A percentile compares a stretch with the other conserved stretches of the same genome.
phyloP scores from a whole-genome alignment of 2,888 invertebrate species.

The Dicranocentrus wangi region DNA sequence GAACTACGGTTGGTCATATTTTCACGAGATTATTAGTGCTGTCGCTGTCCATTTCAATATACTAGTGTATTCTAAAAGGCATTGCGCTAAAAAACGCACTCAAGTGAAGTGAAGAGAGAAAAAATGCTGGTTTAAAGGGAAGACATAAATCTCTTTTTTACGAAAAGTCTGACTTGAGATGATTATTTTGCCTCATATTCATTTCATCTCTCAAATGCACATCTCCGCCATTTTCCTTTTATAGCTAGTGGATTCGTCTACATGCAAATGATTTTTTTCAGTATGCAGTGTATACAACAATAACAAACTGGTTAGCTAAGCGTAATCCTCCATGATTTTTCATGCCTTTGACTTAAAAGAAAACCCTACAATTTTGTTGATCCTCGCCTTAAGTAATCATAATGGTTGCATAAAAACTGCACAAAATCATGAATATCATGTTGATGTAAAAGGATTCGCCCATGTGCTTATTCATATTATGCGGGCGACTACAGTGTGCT shows the following conservation, averaged over 20 bases:
- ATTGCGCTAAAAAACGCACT: constrained; percentile 15
- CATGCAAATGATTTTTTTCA: constrained; percentile 1
- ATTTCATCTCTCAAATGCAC: constrained; percentile 21
- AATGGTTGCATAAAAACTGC: background rate
- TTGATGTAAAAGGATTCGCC: background rate
- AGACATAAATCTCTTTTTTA: constrained; percentile 22
- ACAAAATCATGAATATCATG: constrained; percentile 1
- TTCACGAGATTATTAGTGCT: background rate
- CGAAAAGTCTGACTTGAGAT: background rate
- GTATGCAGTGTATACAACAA: background rate
- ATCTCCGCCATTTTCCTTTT: background rate
- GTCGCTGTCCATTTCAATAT: too few species aligned
- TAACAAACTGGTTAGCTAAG: background rate
- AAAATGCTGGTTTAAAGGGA: constrained; percentile 7
- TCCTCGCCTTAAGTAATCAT: background rate
- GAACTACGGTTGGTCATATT: too few species aligned
- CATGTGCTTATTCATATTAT: background rate
- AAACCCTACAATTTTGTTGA: background rate
- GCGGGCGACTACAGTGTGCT: too few species aligned
- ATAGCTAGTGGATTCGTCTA: background rate
- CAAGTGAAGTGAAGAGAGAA: constrained; percentile 21
- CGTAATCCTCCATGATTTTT: background rate
- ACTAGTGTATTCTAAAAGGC: too few species aligned
- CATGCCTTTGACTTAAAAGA: background rate
- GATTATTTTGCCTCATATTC: constrained; percentile 23